Base-by-base conservation (phyloP, 2,888 invertebrate species). In the Dasysyrphus albostriatus region DNA sequence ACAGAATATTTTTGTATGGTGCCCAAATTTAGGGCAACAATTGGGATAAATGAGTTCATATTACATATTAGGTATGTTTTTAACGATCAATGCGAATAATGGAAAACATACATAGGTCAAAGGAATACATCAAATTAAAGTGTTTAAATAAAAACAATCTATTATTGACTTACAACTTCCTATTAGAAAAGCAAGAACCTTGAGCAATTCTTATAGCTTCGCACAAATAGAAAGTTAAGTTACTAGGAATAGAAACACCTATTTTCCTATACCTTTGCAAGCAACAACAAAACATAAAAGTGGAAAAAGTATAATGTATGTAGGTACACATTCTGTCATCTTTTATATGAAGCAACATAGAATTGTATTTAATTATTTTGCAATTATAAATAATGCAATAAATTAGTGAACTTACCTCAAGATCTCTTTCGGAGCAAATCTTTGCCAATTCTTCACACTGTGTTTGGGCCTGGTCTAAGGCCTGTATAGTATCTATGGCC, bases 401-500 rank as follows among this genome's bases (percentile, higher is more conserved):
- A 59, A 67, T n/a, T 12, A 37, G 29, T 10, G 9, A 9, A 54
- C 29, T 24, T 58, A 87, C 87, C 79, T 87, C 83, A 51, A 75
- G 51, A 83, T 87, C 87, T 39, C 87, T 70, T 72, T 87, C 87
- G 2, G 65, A 44, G 19, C 87, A 87, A 29, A 79, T 79, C 16
- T 87, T 83, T n/a, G 75, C 54, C 44, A 87, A 39, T 72, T 83
- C 83, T 59, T 87, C 83, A n/a, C 87, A 87, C 5, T 87, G 83
- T 39, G 51, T 59, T 16, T 87, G 83, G 16, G 87, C 87, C 16
- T 78, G 78, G 16, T 73, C 88, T 88, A 49, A 85, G 39, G 16
- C 89, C 88, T 24, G 89, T 88, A 80, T 91, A 89, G 44, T 91
- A 90, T 32, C 88, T 89, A 88, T 91, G 89, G 83, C 91, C 90